Evolutionary conservation across 1,140 invertebrate species (phyloP).

Genomic region (Proales similis): DNA sequence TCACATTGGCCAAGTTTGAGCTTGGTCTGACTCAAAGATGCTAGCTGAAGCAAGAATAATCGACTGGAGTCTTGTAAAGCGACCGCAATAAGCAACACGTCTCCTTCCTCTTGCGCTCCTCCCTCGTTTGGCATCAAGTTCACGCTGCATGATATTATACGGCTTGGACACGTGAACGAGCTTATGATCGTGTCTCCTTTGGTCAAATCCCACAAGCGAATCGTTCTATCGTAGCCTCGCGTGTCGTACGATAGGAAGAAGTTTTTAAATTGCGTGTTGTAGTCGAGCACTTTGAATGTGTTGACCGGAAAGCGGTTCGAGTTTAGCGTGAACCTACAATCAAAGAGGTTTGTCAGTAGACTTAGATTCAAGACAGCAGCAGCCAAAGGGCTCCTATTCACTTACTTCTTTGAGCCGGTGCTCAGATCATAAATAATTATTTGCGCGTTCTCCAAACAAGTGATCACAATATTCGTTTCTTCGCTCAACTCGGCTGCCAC

Average conservation of each 20-base stretch:
- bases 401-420: constrained; percentile 60
- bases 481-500: constrained; percentile 73
- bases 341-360: constrained; percentile 1
- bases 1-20: too few relatives aligned
- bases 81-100: too few relatives aligned
- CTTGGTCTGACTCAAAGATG: too few relatives aligned
- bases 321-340: not conserved
- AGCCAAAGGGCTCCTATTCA: not conserved
- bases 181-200: constrained; percentile 56
- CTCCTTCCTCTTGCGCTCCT: too few relatives aligned
- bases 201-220: constrained; percentile 69
- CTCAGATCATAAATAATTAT: constrained; percentile 77
- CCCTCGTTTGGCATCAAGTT: too few relatives aligned
- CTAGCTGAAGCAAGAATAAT: too few relatives aligned
- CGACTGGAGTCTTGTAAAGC: too few relatives aligned
- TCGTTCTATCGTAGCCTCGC: constrained; percentile 62
- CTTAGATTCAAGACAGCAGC: not conserved
- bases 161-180: constrained; percentile 16
- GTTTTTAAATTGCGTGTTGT: constrained; percentile 28
- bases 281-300: constrained; percentile 1
- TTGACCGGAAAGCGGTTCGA: constrained; percentile 30
- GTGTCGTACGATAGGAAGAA: constrained; percentile 63
- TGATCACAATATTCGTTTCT: constrained; percentile 69
- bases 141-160: constrained; percentile 12
- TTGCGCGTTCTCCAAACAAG: constrained; percentile 68